phyloP scores from a whole-genome alignment of 2,113 vertebrate species.

The Microcebus griseorufus region DNA sequence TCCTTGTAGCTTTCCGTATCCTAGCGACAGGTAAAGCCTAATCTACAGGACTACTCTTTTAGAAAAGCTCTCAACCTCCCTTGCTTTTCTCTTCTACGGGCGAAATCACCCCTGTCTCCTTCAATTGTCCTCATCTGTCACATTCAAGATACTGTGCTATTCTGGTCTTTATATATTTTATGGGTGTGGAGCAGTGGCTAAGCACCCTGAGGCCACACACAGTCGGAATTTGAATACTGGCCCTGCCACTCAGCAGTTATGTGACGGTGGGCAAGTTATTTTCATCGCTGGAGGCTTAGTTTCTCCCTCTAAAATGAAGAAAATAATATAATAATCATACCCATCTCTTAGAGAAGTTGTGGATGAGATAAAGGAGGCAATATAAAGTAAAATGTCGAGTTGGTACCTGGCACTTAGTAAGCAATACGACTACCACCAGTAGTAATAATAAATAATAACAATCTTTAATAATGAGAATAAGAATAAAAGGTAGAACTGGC shows the following conservation, averaged over 20 bases:
- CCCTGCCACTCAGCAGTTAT: background rate
- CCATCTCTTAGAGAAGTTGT: background rate
- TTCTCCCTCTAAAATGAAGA: background rate
- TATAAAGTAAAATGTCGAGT: background rate
- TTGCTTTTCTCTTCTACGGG: background rate
- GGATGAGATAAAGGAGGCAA: background rate
- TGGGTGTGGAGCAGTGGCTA: background rate
- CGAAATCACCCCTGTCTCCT: background rate
- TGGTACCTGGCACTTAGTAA: background rate
- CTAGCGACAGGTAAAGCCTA: background rate
- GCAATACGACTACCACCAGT: background rate
- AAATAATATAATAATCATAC: background rate
- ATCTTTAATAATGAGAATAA: background rate
- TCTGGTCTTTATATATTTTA: background rate
- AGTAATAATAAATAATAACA: background rate
- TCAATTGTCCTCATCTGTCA: background rate
- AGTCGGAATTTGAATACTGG: background rate
- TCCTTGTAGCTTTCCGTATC: background rate
- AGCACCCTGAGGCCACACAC: background rate
- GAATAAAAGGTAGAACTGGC: background rate
- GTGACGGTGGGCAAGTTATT: background rate
- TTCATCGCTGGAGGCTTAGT: background rate
- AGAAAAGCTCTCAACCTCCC: background rate
- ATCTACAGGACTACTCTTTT: background rate
- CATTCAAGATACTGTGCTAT: background rate